phyloP scores from a whole-genome alignment of 53 echinoderm and acorn worm species.

The Temnopleurus reevesii region DNA sequence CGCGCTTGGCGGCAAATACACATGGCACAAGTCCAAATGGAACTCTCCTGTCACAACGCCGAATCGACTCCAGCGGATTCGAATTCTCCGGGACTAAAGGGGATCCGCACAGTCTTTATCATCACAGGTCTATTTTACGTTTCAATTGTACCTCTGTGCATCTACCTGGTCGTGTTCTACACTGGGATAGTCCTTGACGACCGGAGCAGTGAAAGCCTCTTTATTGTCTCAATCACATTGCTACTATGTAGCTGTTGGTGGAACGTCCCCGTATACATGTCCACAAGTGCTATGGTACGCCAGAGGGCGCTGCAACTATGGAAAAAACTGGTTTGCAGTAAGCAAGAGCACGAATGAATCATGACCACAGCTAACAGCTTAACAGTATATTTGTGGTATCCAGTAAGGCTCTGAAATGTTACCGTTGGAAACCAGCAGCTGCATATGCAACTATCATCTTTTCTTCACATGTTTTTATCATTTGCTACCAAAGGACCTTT shows the following conservation, averaged over 20 bases:
- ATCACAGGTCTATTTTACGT: constrained; percentile 27
- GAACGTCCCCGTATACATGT: constrained; percentile 47
- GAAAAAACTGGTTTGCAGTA: not conserved
- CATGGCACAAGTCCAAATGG: not conserved
- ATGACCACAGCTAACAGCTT: no score
- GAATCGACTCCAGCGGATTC: not conserved
- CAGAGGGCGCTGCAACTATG: not conserved
- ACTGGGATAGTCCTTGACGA: not conserved
- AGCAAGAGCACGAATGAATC: not conserved
- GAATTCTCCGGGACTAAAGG: not conserved
- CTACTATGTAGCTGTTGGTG: constrained; percentile 21
- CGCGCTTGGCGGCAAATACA: not conserved
- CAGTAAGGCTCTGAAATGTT: no score
- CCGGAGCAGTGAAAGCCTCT: not conserved
- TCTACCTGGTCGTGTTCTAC: not conserved
- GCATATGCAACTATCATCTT: no score
- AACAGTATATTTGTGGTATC: no score
- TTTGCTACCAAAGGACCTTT: no score
- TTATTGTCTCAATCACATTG: not conserved
- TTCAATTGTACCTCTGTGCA: not conserved
- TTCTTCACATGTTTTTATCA: no score
- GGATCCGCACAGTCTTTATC: constrained; percentile 16
- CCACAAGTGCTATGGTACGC: not conserved
- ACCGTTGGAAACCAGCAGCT: no score
- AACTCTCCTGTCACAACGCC: no score